Conservation (phyloP, 64 coral and sea anemone species). For the Orbicella faveolata region DNA sequence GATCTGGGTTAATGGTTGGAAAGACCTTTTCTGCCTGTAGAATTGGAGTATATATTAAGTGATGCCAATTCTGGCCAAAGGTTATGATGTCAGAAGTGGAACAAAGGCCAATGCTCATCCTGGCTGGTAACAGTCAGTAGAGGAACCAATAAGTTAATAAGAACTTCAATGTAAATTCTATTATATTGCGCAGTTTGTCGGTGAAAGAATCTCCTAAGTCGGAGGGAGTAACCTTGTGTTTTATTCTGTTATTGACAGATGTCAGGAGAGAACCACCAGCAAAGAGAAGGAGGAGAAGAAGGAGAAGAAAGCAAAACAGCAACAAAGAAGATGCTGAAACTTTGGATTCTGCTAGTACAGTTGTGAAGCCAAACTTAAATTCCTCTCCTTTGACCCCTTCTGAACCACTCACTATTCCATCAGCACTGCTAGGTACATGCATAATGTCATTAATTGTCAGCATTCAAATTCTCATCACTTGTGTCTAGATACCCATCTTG, state of each 20-base stretch:
- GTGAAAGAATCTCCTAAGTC: too few relatives aligned
- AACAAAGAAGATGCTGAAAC: slow-evolving; percentile 1
- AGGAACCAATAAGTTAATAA: too few relatives aligned
- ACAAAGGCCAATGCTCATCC: too few relatives aligned
- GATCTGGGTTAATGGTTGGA: too few relatives aligned
- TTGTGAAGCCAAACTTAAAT: not conserved
- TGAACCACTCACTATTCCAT: slow-evolving; percentile 69
- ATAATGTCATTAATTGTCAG: not conserved
- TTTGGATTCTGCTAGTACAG: not conserved
- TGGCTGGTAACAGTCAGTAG: too few relatives aligned
- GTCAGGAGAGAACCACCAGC: slow-evolving; percentile 16
- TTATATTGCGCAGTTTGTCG: too few relatives aligned
- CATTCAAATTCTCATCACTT: not conserved
- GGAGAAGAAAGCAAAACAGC: slow-evolving; percentile 42
- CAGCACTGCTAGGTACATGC: slow-evolving; percentile 59
- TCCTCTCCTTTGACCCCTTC: slow-evolving; percentile 28
- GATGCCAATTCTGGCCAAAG: too few relatives aligned
- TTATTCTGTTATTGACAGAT: not conserved
- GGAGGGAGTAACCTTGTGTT: not conserved
- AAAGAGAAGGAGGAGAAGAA: slow-evolving; percentile 50
- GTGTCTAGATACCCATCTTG: not conserved
- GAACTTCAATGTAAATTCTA: too few relatives aligned
- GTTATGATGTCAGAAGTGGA: too few relatives aligned
- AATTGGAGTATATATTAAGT: too few relatives aligned
- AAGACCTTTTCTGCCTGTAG: too few relatives aligned